Percentiles rank a stretch among this genome's conserved stretches.
phyloP scores from a whole-genome alignment of 2,113 vertebrate species.

The Calypte anna region DNA sequence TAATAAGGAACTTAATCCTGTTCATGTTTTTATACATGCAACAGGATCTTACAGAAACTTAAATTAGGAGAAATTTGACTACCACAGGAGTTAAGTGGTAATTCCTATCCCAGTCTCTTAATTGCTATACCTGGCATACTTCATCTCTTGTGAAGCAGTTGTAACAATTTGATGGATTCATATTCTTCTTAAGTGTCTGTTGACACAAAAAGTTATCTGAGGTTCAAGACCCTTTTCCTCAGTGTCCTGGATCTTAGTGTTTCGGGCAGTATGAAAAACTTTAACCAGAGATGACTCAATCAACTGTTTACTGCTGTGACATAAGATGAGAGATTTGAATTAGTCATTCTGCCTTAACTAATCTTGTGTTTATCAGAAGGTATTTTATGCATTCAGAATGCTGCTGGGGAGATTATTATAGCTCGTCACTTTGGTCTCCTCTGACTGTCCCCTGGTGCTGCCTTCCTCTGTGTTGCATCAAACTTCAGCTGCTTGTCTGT shows the following conservation, averaged over 20 bases:
- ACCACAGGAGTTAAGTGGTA: not conserved
- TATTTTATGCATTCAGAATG: not conserved
- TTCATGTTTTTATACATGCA: slow-evolving; percentile 20
- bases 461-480: not conserved
- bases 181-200: not conserved
- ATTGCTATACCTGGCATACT: not conserved
- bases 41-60: not conserved
- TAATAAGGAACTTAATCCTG: not conserved
- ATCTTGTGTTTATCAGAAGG: not conserved
- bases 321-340: not conserved
- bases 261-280: not conserved
- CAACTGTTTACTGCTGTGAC: not conserved
- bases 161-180: not conserved
- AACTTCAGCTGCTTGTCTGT: not conserved
- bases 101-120: not conserved
- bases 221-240: not conserved
- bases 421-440: not conserved
- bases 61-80: not conserved
- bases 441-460: not conserved
- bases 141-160: not conserved
- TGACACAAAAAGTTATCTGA: not conserved
- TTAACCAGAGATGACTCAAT: not conserved
- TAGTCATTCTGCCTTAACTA: not conserved
- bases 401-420: not conserved
- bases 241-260: not conserved